Evolutionary conservation across 2,113 vertebrate genomes (phyloP).

Genomic region (Neomonachus schauinslandi): DNA sequence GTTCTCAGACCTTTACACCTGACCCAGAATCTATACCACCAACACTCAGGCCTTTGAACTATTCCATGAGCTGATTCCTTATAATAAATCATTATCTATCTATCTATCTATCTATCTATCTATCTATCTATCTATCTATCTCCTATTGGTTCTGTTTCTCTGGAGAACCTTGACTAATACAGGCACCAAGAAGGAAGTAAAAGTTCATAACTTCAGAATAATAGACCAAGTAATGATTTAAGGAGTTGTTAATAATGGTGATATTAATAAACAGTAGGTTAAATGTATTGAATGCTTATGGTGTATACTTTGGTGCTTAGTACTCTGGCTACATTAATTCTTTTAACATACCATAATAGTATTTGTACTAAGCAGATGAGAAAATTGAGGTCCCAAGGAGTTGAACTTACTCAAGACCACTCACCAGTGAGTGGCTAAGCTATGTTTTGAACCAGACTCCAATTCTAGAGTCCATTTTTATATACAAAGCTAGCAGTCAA

Average conservation of each 20-base stretch:
- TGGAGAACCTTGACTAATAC: neutral
- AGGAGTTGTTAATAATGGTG: neutral
- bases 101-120: neutral
- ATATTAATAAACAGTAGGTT: neutral
- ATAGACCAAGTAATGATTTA: neutral
- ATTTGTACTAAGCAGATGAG: neutral
- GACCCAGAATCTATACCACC: neutral
- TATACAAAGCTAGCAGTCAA: neutral
- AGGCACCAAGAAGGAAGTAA: neutral
- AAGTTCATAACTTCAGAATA: neutral
- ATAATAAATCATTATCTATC: neutral
- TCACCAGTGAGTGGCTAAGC: neutral
- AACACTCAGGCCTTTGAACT: neutral
- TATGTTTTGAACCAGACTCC: neutral
- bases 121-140: neutral
- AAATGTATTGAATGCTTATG: neutral
- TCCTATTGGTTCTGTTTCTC: neutral
- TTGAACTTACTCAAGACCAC: neutral
- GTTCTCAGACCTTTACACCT: neutral
- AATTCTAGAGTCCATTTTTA: neutral
- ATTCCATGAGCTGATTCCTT: neutral
- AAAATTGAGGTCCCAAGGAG: neutral
- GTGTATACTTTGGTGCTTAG: neutral
- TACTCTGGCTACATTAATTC: neutral
- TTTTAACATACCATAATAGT: neutral